Conservation (phyloP, 2,797 vertebrate genomes). For the Myripristis jacobus region DNA sequence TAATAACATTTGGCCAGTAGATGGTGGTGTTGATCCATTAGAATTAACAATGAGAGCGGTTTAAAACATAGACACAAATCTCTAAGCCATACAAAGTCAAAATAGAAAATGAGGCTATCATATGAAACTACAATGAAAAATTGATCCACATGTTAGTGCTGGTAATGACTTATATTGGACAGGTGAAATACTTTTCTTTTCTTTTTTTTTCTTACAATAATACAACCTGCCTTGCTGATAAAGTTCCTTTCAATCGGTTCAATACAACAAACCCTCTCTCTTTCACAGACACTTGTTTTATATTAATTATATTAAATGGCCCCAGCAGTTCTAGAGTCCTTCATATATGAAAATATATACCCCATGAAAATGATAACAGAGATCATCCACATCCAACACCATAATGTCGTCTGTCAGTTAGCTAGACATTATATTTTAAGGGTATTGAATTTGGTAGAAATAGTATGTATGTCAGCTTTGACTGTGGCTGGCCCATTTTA, state of each 20-base stretch:
- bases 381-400: conserved; percentile 14
- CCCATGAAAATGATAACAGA: conserved; percentile 40
- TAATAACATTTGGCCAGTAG: conserved; percentile 55
- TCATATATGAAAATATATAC: conserved; percentile 45
- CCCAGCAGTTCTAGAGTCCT: conserved; percentile 23
- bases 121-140: not conserved
- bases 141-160: not conserved
- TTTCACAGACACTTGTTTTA: conserved; percentile 10
- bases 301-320: not conserved
- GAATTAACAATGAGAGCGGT: not conserved
- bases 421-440: not conserved
- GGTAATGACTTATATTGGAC: not conserved
- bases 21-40: conserved; percentile 41
- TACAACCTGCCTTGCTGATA: not conserved
- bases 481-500: conserved; percentile 45
- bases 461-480: conserved; percentile 33
- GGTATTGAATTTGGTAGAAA: conserved; percentile 16
- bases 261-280: not conserved
- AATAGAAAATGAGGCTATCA: conserved; percentile 8
- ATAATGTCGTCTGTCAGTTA: conserved; percentile 5
- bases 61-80: not conserved
- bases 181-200: not conserved
- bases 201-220: not conserved
- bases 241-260: not conserved
- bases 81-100: conserved; percentile 1